Evolutionary conservation across 2,113 vertebrate genomes (phyloP).

Genomic region (Puffinus mauretanicus): DNA sequence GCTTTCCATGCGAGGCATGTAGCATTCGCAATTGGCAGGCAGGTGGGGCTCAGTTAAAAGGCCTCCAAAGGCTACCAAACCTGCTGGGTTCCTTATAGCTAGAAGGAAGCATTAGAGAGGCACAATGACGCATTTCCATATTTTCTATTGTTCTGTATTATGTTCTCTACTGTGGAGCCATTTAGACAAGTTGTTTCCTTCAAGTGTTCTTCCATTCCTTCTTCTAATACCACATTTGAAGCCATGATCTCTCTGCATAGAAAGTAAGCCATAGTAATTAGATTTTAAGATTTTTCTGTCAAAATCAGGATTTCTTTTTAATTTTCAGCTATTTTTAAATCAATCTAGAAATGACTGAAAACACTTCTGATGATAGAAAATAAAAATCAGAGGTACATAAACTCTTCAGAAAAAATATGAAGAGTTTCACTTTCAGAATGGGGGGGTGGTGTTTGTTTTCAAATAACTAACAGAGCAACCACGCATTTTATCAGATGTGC

Average conservation of each 20-base stretch:
- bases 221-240: neutral
- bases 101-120: neutral
- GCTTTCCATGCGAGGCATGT: neutral
- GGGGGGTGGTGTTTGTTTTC: neutral
- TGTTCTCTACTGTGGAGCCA: neutral
- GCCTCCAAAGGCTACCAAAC: neutral
- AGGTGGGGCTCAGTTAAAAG: neutral
- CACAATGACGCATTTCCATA: neutral
- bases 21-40: neutral
- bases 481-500: neutral
- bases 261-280: neutral
- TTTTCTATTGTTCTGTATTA: neutral
- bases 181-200: neutral
- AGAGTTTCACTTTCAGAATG: neutral
- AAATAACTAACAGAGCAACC: neutral
- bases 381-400: neutral
- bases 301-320: neutral
- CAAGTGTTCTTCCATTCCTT: neutral
- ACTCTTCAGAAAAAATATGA: neutral
- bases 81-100: neutral
- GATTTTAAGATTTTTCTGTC: neutral
- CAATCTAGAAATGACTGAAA: neutral
- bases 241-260: neutral
- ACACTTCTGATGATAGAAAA: neutral
- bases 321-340: neutral